Conservation (phyloP, 2,113 vertebrate genomes). For the Siniperca knerii region DNA sequence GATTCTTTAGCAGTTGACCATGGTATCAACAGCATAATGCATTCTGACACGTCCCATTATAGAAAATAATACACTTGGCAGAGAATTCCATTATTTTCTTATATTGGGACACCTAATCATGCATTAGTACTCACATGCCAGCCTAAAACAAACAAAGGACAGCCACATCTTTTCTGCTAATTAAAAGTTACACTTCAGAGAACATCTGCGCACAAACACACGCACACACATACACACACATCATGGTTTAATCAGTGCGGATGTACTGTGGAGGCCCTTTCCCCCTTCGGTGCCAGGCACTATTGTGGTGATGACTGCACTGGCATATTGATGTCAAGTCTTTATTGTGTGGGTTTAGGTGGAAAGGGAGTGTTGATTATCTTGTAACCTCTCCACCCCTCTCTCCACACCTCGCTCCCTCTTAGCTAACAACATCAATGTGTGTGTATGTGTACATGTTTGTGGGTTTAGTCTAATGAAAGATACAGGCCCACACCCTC, state of each 20-base stretch:
- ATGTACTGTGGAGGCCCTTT: constrained; percentile 59
- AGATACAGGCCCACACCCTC: constrained; percentile 54
- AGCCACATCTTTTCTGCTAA: constrained; percentile 32
- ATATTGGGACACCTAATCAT: not conserved
- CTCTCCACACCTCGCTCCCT: constrained; percentile 59
- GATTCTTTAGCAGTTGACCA: not conserved
- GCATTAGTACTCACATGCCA: not conserved
- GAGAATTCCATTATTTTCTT: not conserved
- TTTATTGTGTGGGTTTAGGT: constrained; percentile 77
- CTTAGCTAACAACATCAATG: constrained; percentile 57
- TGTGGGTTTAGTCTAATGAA: constrained; percentile 72
- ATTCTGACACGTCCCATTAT: not conserved
- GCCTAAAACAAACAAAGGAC: not conserved
- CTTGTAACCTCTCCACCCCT: constrained; percentile 70
- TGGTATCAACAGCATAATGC: not conserved
- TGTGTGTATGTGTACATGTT: constrained; percentile 34
- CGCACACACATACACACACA: constrained; percentile 20
- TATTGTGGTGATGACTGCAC: constrained; percentile 63
- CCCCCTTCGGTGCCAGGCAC: constrained; percentile 51
- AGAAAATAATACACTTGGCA: not conserved
- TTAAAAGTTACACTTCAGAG: constrained; percentile 51
- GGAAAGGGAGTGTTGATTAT: constrained; percentile 72
- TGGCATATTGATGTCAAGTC: constrained; percentile 75
- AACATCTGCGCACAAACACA: not conserved
- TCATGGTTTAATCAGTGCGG: constrained; percentile 68